Evolutionary conservation across 2,888 invertebrate genomes (phyloP).

Genomic region (Sceliomorpha sp.): DNA sequence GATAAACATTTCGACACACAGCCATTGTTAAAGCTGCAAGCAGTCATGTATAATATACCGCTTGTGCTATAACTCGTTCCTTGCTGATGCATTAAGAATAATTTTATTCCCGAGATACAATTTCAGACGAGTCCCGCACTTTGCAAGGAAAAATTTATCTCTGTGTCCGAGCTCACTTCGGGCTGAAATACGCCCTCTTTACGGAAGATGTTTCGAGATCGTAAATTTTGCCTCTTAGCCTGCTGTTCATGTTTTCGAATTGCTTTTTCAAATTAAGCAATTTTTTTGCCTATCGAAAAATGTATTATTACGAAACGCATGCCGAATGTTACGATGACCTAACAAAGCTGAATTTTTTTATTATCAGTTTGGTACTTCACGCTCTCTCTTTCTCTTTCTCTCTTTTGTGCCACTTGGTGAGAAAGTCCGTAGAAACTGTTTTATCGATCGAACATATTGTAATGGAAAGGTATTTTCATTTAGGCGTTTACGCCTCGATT

Average conservation of each 20-base stretch:
- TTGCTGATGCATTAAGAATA: constrained; percentile 53
- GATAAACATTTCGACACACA: background rate
- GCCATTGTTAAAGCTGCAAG: constrained; percentile 19
- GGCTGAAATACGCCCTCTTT: constrained; percentile 54
- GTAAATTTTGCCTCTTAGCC: constrained; percentile 52
- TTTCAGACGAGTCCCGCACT: constrained; percentile 53
- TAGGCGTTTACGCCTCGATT: too few relatives aligned
- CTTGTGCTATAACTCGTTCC: constrained; percentile 32
- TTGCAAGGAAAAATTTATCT: constrained; percentile 54
- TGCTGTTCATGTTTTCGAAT: constrained; percentile 54
- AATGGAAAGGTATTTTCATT: too few relatives aligned
- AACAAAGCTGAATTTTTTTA: too few relatives aligned
- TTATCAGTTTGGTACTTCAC: too few relatives aligned
- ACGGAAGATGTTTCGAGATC: constrained; percentile 52
- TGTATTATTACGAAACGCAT: constrained; percentile 45
- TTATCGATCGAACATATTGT: too few relatives aligned
- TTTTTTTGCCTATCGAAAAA: constrained; percentile 50
- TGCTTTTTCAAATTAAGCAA: constrained; percentile 54
- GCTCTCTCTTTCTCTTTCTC: too few relatives aligned
- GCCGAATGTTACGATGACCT: constrained; percentile 27
- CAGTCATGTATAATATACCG: constrained; percentile 26
- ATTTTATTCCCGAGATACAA: constrained; percentile 53
- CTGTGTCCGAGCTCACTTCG: constrained; percentile 51
- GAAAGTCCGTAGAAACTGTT: too few relatives aligned
- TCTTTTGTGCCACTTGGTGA: too few relatives aligned